Conservation (phyloP, 2,888 invertebrate genomes). For the Diarsia dahlii region DNA sequence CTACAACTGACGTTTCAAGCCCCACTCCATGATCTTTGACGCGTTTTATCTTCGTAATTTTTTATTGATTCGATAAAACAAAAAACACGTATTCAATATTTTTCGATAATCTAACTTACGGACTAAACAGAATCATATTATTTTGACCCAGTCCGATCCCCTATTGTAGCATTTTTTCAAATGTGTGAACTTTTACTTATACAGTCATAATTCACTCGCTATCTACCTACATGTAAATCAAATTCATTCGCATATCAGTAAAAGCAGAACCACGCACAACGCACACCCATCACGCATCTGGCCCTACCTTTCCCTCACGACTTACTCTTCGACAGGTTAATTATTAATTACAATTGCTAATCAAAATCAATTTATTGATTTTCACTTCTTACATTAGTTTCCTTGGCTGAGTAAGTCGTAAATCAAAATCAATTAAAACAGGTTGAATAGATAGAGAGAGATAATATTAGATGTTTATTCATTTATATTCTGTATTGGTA, state of each 20-base stretch:
- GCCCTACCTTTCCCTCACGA: slow-evolving; percentile 41
- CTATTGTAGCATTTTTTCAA: no score
- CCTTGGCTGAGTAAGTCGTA: slow-evolving; percentile 50
- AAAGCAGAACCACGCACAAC: slow-evolving; percentile 22
- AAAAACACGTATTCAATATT: no score
- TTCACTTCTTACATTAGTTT: slow-evolving; percentile 35
- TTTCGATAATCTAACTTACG: no score
- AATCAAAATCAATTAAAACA: slow-evolving; percentile 75
- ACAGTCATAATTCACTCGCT: no score
- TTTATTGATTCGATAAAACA: no score
- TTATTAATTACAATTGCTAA: slow-evolving; percentile 60
- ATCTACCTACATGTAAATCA: neutral
- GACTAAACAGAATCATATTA: no score
- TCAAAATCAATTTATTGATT: slow-evolving; percentile 58
- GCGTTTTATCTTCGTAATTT: no score
- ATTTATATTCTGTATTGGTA: slow-evolving; percentile 49
- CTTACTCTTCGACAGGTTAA: slow-evolving; percentile 44
- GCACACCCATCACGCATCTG: slow-evolving; percentile 20
- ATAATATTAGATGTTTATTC: slow-evolving; percentile 73
- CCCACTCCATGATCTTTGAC: no score
- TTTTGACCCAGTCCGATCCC: no score
- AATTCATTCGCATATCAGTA: slow-evolving; percentile 1
- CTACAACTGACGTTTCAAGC: no score
- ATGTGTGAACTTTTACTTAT: no score
- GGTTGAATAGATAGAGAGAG: slow-evolving; percentile 66